Evolutionary conservation across 2,113 vertebrate species (phyloP).

Genomic region (Spea multiplicata): DNA sequence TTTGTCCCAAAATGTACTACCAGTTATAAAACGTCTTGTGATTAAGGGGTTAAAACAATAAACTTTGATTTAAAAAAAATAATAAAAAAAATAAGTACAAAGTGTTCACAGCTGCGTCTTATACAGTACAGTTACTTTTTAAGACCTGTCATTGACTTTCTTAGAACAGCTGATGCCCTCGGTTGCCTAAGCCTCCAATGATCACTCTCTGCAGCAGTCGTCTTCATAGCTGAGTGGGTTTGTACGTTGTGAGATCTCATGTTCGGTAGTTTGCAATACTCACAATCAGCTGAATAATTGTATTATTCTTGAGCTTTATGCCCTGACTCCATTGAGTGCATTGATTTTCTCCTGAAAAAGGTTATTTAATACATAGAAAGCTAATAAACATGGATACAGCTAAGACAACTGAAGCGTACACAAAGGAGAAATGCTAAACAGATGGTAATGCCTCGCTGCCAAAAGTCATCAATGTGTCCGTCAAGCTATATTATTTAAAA

Average conservation of each 20-base stretch:
- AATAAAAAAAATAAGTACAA: background rate
- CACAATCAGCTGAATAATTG: background rate
- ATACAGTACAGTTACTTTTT: conserved; percentile 26
- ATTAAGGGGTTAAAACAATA: background rate
- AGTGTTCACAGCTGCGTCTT: conserved; percentile 2
- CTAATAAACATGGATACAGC: no score
- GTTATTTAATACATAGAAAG: no score
- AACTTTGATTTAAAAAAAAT: background rate
- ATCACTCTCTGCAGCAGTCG: conserved; percentile 16
- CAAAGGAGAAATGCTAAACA: no score
- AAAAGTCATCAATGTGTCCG: no score
- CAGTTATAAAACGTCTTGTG: background rate
- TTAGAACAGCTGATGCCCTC: conserved; percentile 40
- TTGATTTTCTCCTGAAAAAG: no score
- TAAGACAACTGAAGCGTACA: no score
- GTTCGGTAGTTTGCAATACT: conserved; percentile 7
- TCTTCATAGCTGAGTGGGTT: conserved; percentile 7
- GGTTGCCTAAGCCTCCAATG: conserved; percentile 34
- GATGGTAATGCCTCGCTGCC: no score
- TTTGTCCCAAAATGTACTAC: background rate
- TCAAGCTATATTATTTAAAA: no score
- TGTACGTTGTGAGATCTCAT: conserved; percentile 25
- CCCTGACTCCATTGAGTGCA: no score
- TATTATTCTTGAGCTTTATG: no score
- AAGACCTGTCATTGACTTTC: conserved; percentile 7